phyloP scores from a whole-genome alignment of 2,797 vertebrate species.

The Echiichthys vipera region DNA sequence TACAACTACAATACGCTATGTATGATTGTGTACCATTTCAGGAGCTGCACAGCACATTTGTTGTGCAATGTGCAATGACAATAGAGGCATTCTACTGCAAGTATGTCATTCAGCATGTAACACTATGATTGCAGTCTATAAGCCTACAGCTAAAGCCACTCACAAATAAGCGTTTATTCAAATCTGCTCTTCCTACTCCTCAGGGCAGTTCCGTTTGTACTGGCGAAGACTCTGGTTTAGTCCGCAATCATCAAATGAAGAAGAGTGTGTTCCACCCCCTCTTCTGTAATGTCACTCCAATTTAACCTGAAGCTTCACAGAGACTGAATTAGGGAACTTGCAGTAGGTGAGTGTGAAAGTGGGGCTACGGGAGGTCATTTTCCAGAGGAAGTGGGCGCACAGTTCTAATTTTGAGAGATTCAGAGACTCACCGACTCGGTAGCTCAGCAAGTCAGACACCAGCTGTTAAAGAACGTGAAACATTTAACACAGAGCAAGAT shows the following conservation, averaged over 20 bases:
- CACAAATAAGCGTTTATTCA: background rate
- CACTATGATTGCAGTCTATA: background rate
- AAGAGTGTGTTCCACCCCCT: background rate
- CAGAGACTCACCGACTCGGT: no score
- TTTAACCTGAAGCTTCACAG: background rate
- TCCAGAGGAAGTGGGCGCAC: background rate
- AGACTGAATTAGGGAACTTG: background rate
- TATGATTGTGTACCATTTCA: no score
- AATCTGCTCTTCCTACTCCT: background rate
- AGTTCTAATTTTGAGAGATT: background rate
- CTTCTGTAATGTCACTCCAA: constrained; percentile 17
- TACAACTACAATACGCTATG: no score
- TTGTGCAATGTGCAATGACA: no score
- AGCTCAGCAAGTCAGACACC: no score
- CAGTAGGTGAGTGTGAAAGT: constrained; percentile 8
- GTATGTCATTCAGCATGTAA: background rate
- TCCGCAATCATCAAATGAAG: constrained; percentile 2
- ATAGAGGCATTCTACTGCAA: no score
- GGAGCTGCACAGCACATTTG: no score
- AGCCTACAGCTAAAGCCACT: background rate
- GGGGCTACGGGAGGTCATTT: background rate
- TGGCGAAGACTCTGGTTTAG: constrained; percentile 4
- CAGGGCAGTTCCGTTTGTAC: constrained; percentile 18
- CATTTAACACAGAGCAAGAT: no score
- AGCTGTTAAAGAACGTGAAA: no score